A percentile compares a stretch with the other conserved stretches of the same genome.
Evolutionary conservation across 2,797 vertebrate species (phyloP).

Genomic region (Phylloscopus collybita): DNA sequence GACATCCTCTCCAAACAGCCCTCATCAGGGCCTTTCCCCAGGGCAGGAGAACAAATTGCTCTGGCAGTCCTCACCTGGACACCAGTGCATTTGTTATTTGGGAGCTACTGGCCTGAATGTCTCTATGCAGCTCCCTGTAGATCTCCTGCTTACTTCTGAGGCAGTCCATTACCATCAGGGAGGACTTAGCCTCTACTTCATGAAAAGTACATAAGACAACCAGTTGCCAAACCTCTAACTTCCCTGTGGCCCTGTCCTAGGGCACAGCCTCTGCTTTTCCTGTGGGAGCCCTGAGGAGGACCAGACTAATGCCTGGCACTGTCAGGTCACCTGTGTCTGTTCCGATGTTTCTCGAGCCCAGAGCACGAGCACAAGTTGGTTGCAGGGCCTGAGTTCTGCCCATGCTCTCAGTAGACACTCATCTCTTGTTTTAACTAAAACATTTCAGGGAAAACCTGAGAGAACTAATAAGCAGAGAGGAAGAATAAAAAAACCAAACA

Average conservation of each 20-base stretch:
- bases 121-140: not conserved
- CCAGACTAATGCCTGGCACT: rapidly evolving
- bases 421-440: not conserved
- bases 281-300: not conserved
- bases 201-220: not conserved
- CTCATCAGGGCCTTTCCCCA: not conserved
- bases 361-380: not conserved
- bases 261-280: not conserved
- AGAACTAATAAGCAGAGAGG: not conserved
- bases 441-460: not conserved
- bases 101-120: not conserved
- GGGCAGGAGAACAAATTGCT: slow-evolving; percentile 13
- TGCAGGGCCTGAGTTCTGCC: not conserved
- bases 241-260: not conserved
- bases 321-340: not conserved
- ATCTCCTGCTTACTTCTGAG: not conserved
- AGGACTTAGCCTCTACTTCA: not conserved
- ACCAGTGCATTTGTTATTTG: not conserved
- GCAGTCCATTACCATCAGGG: not conserved
- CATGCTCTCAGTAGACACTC: not conserved
- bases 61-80: not conserved
- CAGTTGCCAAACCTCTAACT: not conserved
- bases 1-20: not conserved
- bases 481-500: not conserved
- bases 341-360: rapidly evolving